Base-by-base conservation (phyloP, 2,797 vertebrate genomes). In the Poecilia picta region DNA sequence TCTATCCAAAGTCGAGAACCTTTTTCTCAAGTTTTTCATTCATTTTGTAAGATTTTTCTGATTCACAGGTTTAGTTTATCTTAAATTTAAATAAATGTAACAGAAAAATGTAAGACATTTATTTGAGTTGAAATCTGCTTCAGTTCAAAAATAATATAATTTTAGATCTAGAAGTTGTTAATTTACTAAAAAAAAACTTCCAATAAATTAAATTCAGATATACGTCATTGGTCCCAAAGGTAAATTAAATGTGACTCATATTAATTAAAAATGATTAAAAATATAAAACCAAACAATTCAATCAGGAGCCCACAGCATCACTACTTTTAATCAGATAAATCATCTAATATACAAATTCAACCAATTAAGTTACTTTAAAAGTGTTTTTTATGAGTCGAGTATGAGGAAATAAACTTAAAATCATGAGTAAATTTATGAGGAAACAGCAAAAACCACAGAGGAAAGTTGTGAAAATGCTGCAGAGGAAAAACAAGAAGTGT, bases 381-480 rank as follows among this genome's bases (percentile, higher is more conserved):
- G 8, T 36, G 31, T 36, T 64, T 33, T 15, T 10, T 62, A 62
- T 8, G 8, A 39, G 59, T 62, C 15, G 8, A 39, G 15, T 2
- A 23, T 39, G 64, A 41, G 8, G 64, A 20, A 66, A 64, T 7
- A 23, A 23, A 11, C 36, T 8, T 15, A 41, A 64, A 66, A 23
- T 23, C 4, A 11, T 23, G 18, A 66, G 64, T 23, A 12, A 0
- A 11, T 23, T 36, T 41, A 4, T 20, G 8, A 39, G 31, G 64
- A 66, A 66, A 66, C 31, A n/a, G 18, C 8, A 66, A 5, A 39
- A 66, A 25, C 64, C 62, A 11, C 64, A 66, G 18, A 66, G 64
- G 64, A 66, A 66, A 39, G 64, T 66, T 66, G 64, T 39, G 64
- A 66, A 66, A 66, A 36, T 33, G 59, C 33, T 36, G 31, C 31